Evolutionary conservation across 2,797 vertebrate species (phyloP), one percentile per base, ranked within the genome.

Genomic region (Columba guinea): DNA sequence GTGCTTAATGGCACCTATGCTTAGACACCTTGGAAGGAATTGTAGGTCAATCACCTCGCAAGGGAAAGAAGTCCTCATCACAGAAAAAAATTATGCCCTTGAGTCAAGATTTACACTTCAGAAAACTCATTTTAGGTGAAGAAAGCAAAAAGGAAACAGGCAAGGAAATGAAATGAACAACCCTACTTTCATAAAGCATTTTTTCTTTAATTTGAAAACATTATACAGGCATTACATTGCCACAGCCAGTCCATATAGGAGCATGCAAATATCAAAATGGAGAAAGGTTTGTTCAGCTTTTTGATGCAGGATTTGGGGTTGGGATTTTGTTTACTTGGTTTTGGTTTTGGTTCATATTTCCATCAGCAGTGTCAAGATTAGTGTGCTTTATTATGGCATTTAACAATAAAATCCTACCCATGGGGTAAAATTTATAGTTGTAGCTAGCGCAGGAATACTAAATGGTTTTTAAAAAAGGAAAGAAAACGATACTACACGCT

Each of bases 121-220:
- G 39, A 89, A 90, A 93, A 95, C 32, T 34, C 0, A 0, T n/a
- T 78, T 89, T n/a, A 81, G 67, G 21, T 51, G 90, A 87, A 94
- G 90, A 85, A 76, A 93, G 26, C 49, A 92, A 41, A 81, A 95
- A 78, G 69, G 51, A 97, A 97, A 94, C 48, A 97, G 62, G 90
- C 58, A 92, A 83, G 87, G 89, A 96, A 96, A 95, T 64, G n/a
- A 94, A 73, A 95, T 64, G n/a, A 94, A 73, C 17, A 89, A 81
- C 62, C 41, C 34, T 1, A 94, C 97, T 98, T 98, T 97, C 97
- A 97, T 97, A 98, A 98, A 98, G 98, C 97, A 98, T 98, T 98
- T 98, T 97, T 98, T 85, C 51, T 96, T 98, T 98, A 98, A 98
- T 98, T 98, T 98, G 97, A 98, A 98, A 98, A 98, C 98, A 98